Conservation (phyloP, 1,140 invertebrate genomes). For the Ceratina calcarata region DNA sequence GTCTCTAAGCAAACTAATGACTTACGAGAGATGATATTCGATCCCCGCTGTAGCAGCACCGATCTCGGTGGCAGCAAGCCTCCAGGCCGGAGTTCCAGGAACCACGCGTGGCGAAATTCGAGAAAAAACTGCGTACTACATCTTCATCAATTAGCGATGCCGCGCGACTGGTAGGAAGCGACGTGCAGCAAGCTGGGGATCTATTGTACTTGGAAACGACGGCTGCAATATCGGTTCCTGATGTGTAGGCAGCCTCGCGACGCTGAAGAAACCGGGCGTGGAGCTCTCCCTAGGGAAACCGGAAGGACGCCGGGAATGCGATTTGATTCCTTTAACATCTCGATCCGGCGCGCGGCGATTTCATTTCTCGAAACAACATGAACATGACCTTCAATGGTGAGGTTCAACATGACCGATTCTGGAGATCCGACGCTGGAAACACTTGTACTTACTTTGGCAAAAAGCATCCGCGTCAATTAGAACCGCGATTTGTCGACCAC, state of each 20-base stretch:
- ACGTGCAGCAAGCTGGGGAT: constrained; percentile 51
- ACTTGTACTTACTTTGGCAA: constrained; percentile 13
- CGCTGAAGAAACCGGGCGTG: constrained; percentile 48
- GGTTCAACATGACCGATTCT: constrained; percentile 35
- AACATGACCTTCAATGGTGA: constrained; percentile 25
- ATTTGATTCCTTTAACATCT: constrained; percentile 74
- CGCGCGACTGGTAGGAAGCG: constrained; percentile 52
- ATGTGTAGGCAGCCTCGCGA: constrained; percentile 32
- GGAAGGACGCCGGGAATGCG: constrained; percentile 69
- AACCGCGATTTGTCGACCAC: constrained; percentile 32
- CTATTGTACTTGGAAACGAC: constrained; percentile 66
- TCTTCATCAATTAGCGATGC: constrained; percentile 71
- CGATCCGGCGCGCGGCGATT: constrained; percentile 39
- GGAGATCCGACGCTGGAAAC: constrained; percentile 22
- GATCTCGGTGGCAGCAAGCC: background rate
- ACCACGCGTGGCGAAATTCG: constrained; percentile 14
- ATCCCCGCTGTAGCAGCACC: background rate
- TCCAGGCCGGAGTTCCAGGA: background rate
- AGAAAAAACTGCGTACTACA: constrained; percentile 65
- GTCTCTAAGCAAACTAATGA: constrained; percentile 58
- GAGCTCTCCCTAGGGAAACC: constrained; percentile 55
- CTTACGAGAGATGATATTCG: constrained; percentile 48
- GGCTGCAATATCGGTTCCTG: constrained; percentile 55
- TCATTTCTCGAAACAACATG: constrained; percentile 52
- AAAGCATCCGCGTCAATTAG: constrained; percentile 38